phyloP scores from a whole-genome alignment of 2,888 invertebrate species.

The Chesias legatella region DNA sequence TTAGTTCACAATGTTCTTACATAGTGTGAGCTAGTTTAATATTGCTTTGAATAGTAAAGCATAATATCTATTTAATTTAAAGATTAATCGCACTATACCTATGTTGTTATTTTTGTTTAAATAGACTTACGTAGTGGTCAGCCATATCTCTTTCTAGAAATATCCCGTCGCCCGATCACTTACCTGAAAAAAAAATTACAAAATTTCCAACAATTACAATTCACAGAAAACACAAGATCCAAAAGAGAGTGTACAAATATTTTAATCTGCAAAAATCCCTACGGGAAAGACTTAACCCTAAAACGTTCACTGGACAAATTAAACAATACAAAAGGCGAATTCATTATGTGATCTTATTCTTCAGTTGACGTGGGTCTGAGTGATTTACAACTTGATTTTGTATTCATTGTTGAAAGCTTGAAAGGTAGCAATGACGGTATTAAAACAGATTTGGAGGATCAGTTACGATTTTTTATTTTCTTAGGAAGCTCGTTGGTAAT shows the following conservation, averaged over 20 bases:
- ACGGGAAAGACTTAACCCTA: conserved; percentile 26
- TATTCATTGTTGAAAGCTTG: conserved; percentile 24
- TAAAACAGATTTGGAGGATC: conserved; percentile 28
- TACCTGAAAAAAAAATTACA: conserved; percentile 37
- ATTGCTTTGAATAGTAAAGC: too few relatives aligned
- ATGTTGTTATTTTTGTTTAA: not conserved
- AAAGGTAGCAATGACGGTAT: conserved; percentile 45
- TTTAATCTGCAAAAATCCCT: conserved; percentile 24
- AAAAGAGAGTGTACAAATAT: conserved; percentile 22
- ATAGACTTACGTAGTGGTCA: conserved; percentile 17
- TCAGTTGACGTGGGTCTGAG: conserved; percentile 26
- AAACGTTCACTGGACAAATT: conserved; percentile 27
- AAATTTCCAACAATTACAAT: conserved; percentile 18
- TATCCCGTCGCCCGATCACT: conserved; percentile 15
- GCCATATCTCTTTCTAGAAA: conserved; percentile 8
- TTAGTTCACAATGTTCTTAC: conserved; percentile 13
- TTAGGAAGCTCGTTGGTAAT: conserved; percentile 8
- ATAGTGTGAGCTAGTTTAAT: too few relatives aligned
- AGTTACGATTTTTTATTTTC: conserved; percentile 18
- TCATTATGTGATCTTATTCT: conserved; percentile 26
- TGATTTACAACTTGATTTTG: conserved; percentile 36
- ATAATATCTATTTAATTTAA: too few relatives aligned
- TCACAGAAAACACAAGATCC: conserved; percentile 20
- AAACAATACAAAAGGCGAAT: conserved; percentile 27
- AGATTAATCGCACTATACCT: too few relatives aligned